A percentile compares a stretch with the other conserved stretches of the same genome.
These are phyloP conservation scores for Pimephales promelas DNA, from an alignment of 2,113 vertebrate species.

Conservation along the genomic window DNA sequence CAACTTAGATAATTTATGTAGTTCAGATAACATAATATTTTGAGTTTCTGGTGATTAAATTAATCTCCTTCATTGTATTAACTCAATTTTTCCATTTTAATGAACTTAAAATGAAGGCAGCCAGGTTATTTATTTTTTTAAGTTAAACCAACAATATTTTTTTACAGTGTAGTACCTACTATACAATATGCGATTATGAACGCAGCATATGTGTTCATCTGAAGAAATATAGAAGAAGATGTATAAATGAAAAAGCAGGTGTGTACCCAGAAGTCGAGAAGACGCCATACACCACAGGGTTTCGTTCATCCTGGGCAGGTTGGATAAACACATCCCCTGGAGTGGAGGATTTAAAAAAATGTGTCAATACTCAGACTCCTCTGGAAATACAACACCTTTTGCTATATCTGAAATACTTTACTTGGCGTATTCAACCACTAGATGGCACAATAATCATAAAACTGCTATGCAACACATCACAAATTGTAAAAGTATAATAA, in stretches of 20 bases:
- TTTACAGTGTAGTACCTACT: no score
- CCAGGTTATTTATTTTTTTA: no score
- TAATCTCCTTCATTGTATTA: no score
- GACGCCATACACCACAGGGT: constrained; percentile 80
- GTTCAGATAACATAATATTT: no score
- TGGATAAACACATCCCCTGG: constrained; percentile 84
- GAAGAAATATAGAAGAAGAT: neutral
- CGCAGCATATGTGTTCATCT: neutral
- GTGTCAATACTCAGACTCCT: neutral
- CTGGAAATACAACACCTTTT: neutral
- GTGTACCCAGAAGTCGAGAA: constrained; percentile 81
- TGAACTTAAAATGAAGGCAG: no score
- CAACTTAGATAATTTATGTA: no score
- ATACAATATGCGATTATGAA: no score
- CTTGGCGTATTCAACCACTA: no score
- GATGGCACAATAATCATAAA: neutral
- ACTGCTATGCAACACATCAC: neutral
- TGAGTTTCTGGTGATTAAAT: no score
- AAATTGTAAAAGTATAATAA: neutral
- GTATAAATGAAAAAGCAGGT: neutral
- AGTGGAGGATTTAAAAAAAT: neutral
- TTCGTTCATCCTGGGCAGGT: constrained; percentile 80
- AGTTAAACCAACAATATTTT: no score
- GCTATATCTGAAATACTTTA: neutral
- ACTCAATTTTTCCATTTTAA: no score